phyloP scores from a whole-genome alignment of 2,113 vertebrate genomes.

The Lipophrys pholis region DNA sequence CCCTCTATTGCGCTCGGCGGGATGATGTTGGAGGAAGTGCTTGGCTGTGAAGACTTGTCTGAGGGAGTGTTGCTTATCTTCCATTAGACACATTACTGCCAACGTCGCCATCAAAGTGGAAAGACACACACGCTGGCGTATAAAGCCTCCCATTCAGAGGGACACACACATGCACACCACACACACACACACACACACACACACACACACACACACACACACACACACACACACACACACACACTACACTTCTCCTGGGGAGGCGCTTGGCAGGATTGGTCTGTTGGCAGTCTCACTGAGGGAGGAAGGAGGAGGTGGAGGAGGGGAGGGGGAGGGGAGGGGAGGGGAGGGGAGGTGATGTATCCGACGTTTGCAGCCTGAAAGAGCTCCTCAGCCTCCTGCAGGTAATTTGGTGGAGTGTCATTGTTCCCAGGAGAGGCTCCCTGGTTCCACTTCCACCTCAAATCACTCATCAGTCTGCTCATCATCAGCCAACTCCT shows the following conservation, averaged over 20 bases:
- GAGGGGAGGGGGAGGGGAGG: slow-evolving; percentile 37
- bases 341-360: slow-evolving; percentile 50
- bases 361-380: slow-evolving; percentile 69
- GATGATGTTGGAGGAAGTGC: slow-evolving; percentile 59
- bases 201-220: too few relatives aligned
- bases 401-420: slow-evolving; percentile 46
- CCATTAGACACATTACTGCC: slow-evolving; percentile 78
- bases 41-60: slow-evolving; percentile 65
- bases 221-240: slow-evolving; percentile 26
- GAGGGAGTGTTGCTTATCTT: slow-evolving; percentile 75
- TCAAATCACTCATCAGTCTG: too few relatives aligned
- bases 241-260: slow-evolving; percentile 62
- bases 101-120: slow-evolving; percentile 67
- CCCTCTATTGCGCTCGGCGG: slow-evolving; percentile 54
- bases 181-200: too few relatives aligned
- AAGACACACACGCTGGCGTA: slow-evolving; percentile 30
- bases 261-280: slow-evolving; percentile 72
- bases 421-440: slow-evolving; percentile 46
- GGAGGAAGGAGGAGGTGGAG: slow-evolving; percentile 36
- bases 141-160: slow-evolving; percentile 30
- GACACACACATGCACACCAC: slow-evolving; percentile 27
- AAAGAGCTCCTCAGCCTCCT: slow-evolving; percentile 61
- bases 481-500: too few relatives aligned
- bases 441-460: not conserved
- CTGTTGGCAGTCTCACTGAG: slow-evolving; percentile 72